A percentile compares a stretch with the other conserved stretches of the same genome.
phyloP scores from a whole-genome alignment of 2,797 vertebrate genomes.

The Anabas testudineus region DNA sequence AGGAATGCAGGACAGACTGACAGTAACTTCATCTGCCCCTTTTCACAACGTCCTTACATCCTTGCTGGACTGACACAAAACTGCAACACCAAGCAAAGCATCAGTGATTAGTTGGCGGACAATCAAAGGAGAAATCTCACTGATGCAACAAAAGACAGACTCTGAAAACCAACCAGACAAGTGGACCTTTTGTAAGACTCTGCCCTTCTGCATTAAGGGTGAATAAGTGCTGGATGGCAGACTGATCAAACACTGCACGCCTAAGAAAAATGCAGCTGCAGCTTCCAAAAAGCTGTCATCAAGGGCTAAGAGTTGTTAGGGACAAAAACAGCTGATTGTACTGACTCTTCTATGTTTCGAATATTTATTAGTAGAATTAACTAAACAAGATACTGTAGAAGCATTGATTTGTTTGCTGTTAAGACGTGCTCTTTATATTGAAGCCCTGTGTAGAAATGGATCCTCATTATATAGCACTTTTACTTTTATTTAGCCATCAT shows the following conservation, averaged over 20 bases:
- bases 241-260: constrained; percentile 10
- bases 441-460: neutral
- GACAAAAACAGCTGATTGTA: constrained; percentile 3
- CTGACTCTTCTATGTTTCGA: neutral
- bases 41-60: neutral
- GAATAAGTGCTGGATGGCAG: constrained; percentile 27
- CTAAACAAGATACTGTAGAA: neutral
- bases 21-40: constrained; percentile 1
- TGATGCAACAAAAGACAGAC: constrained; percentile 35
- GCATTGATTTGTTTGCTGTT: neutral
- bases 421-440: neutral
- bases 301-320: neutral
- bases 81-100: constrained; percentile 13
- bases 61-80: constrained; percentile 7
- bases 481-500: too few relatives aligned
- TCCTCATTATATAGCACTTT: neutral
- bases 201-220: constrained; percentile 7
- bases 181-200: constrained; percentile 3
- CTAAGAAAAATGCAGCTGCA: neutral
- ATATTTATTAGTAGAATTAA: neutral
- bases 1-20: neutral
- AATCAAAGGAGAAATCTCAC: constrained; percentile 59
- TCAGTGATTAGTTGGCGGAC: constrained; percentile 56
- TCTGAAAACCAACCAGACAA: constrained; percentile 4
- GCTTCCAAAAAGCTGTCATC: constrained; percentile 5